A percentile compares a stretch with the other conserved stretches of the same genome.
Evolutionary conservation across 2,888 invertebrate genomes (phyloP).

Genomic region (Sarcophaga subvicina): DNA sequence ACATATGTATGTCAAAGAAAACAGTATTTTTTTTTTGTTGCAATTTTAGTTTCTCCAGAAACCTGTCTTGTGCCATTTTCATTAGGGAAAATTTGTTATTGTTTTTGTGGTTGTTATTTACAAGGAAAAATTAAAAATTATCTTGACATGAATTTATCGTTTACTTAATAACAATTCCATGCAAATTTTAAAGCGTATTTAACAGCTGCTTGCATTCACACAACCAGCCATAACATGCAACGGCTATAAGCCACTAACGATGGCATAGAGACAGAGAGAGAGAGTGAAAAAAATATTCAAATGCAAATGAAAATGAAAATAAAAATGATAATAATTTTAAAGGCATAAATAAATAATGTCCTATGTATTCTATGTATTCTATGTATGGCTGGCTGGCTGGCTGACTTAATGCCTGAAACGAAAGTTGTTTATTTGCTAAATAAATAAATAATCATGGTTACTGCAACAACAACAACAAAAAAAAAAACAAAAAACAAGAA

Average conservation of each 20-base stretch:
- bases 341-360: slow-evolving; percentile 32
- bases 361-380: neutral
- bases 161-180: slow-evolving; percentile 17
- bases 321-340: slow-evolving; percentile 46
- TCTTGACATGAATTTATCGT: slow-evolving; percentile 58
- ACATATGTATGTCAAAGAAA: too few relatives aligned
- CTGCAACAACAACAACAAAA: neutral
- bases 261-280: neutral
- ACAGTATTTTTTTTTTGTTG: too few relatives aligned
- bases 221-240: slow-evolving; percentile 61
- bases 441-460: slow-evolving; percentile 14
- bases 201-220: slow-evolving; percentile 64
- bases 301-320: slow-evolving; percentile 15
- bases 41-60: too few relatives aligned
- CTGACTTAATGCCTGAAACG: neutral
- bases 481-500: neutral
- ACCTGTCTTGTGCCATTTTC: too few relatives aligned
- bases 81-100: too few relatives aligned
- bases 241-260: neutral
- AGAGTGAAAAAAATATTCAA: slow-evolving; percentile 4
- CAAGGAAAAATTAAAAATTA: slow-evolving; percentile 40
- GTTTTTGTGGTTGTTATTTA: slow-evolving; percentile 12
- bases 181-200: slow-evolving; percentile 30
- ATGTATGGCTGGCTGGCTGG: slow-evolving; percentile 6
- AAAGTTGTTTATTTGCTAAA: slow-evolving; percentile 48